phyloP scores from a whole-genome alignment of 2,113 vertebrate species.

The Labeo catla region DNA sequence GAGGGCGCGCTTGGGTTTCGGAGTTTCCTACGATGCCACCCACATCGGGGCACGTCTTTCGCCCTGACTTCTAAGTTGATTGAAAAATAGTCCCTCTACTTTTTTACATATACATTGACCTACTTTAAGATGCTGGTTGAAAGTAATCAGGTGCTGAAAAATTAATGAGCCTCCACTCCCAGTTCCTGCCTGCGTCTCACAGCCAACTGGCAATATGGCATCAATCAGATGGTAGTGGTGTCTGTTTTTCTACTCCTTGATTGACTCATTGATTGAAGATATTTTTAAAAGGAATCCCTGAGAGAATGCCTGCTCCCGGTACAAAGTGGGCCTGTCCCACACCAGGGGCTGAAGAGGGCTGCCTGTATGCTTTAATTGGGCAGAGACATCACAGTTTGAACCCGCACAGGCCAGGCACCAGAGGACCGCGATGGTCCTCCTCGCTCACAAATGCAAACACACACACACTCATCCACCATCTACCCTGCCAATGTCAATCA shows the following conservation, averaged over 20 bases:
- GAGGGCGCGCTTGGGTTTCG: conserved; percentile 58
- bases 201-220: conserved; percentile 83
- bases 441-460: conserved; percentile 61
- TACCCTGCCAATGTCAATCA: conserved; percentile 69
- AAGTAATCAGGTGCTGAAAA: conserved; percentile 81
- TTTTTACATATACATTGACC: conserved; percentile 84
- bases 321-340: conserved; percentile 77
- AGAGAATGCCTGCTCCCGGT: conserved; percentile 77
- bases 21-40: conserved; percentile 67
- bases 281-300: conserved; percentile 85
- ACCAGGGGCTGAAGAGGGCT: conserved; percentile 74
- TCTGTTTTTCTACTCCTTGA: conserved; percentile 75
- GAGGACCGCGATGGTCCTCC: conserved; percentile 68
- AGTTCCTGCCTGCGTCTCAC: conserved; percentile 77
- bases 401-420: conserved; percentile 72
- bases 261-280: conserved; percentile 88
- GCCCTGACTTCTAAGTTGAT: conserved; percentile 43
- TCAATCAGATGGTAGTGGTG: conserved; percentile 77
- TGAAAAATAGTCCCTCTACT: conserved; percentile 72
- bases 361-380: conserved; percentile 80
- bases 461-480: conserved; percentile 60
- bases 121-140: conserved; percentile 81
- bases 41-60: conserved; percentile 64
- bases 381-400: conserved; percentile 78
- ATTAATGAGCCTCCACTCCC: conserved; percentile 81